Percentiles rank a stretch among this genome's conserved stretches.
phyloP scores from a whole-genome alignment of 2,888 invertebrate genomes.

The Netelia inedita region DNA sequence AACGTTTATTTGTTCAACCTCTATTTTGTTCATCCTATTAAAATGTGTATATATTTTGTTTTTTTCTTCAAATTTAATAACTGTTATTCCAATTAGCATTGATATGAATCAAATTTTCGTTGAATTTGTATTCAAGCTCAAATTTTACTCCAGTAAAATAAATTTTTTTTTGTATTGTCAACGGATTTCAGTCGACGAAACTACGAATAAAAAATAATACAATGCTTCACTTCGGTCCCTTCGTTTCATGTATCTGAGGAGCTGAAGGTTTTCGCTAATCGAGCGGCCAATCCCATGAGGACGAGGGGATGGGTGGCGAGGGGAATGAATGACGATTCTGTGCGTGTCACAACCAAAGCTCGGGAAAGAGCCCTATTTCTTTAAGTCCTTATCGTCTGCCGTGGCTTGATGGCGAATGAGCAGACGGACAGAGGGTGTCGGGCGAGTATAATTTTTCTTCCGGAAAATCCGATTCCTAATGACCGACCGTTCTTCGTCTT shows the following conservation, averaged over 20 bases:
- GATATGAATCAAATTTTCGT: neutral
- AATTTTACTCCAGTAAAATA: neutral
- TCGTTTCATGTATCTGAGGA: neutral
- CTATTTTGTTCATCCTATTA: neutral
- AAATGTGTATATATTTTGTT: neutral
- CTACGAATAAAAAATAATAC: neutral
- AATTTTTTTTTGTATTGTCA: neutral
- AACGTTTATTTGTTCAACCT: too few relatives aligned
- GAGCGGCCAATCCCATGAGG: neutral
- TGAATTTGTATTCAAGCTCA: neutral
- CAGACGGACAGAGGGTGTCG: neutral
- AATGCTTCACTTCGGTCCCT: neutral
- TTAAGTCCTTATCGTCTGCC: slow-evolving; percentile 29
- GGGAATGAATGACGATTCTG: neutral
- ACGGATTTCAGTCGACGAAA: neutral
- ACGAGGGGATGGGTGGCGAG: too few relatives aligned
- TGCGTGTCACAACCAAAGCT: neutral
- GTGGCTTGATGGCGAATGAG: slow-evolving; percentile 2
- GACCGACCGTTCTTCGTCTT: slow-evolving; percentile 26
- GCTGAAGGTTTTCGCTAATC: neutral
- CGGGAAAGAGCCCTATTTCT: slow-evolving; percentile 4
- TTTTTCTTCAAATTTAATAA: too few relatives aligned
- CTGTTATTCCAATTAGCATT: neutral
- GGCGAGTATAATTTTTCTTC: slow-evolving; percentile 38
- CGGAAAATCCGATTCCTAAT: slow-evolving; percentile 24